phyloP scores from a whole-genome alignment of 2,113 vertebrate genomes.

The Syrrhaptes paradoxus region DNA sequence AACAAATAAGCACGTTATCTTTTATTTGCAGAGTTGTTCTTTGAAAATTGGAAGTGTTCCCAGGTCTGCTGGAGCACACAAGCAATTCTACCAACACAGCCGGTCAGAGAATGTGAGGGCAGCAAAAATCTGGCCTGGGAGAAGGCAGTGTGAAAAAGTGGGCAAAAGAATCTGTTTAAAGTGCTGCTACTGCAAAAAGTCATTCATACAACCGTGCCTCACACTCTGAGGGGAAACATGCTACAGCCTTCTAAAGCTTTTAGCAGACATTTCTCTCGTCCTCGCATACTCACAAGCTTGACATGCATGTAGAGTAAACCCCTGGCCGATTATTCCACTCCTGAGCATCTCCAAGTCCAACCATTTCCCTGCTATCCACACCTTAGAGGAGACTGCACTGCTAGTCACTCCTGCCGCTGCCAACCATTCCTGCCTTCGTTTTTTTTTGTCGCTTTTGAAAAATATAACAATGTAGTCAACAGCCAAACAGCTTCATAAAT shows the following conservation, averaged over 20 bases:
- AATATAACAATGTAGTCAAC: not conserved
- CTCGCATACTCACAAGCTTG: not conserved
- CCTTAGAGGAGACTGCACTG: not conserved
- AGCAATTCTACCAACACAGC: not conserved
- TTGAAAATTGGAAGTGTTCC: not conserved
- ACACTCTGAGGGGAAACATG: not conserved
- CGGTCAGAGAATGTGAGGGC: not conserved
- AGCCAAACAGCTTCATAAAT: not conserved
- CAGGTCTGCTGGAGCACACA: not conserved
- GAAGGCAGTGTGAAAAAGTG: not conserved
- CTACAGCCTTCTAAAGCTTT: not conserved
- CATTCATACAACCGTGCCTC: not conserved
- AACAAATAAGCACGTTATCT: not conserved
- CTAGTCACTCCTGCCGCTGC: not conserved
- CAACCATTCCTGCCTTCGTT: not conserved
- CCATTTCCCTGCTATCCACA: not conserved
- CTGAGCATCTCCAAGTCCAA: not conserved
- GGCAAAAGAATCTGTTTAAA: not conserved
- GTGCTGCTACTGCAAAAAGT: not conserved
- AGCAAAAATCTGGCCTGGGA: not conserved
- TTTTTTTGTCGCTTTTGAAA: not conserved
- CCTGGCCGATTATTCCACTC: not conserved
- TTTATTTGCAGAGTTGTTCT: conserved; percentile 3
- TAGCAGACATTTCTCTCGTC: not conserved
- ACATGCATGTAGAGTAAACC: not conserved